phyloP scores from a whole-genome alignment of 2,797 vertebrate species.

The Zenarchopterus dispar region DNA sequence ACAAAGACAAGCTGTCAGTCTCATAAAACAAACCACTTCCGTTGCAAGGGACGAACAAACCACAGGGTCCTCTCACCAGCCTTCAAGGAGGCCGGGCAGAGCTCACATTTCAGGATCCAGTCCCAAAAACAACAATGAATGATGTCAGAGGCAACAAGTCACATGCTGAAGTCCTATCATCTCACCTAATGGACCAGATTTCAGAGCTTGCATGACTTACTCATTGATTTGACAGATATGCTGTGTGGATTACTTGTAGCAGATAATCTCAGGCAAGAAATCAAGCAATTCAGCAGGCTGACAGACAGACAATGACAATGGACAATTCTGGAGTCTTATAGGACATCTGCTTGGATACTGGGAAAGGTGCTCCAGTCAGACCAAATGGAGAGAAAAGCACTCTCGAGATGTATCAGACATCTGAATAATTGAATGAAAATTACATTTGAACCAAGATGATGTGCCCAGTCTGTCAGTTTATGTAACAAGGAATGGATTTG shows the following conservation, averaged over 20 bases:
- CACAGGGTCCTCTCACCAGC: conserved; percentile 7
- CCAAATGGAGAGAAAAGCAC: no score
- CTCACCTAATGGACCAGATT: conserved; percentile 24
- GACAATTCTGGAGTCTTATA: no score
- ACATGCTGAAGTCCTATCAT: conserved; percentile 35
- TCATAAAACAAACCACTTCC: conserved; percentile 77
- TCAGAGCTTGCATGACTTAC: conserved; percentile 8
- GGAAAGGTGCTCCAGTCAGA: no score
- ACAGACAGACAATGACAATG: conserved; percentile 5
- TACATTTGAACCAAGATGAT: no score
- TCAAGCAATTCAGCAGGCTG: conserved; percentile 12
- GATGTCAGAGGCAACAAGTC: conserved; percentile 39
- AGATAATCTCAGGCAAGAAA: neutral
- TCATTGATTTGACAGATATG: conserved; percentile 3
- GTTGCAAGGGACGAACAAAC: conserved; percentile 63
- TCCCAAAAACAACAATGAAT: conserved; percentile 42
- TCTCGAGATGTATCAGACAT: no score
- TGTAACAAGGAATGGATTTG: no score
- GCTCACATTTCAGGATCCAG: conserved; percentile 62
- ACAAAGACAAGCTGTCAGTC: conserved; percentile 74
- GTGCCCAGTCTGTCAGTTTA: no score
- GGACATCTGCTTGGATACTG: no score
- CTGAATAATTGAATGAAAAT: no score
- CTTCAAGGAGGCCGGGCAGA: conserved; percentile 36
- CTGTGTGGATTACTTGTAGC: conserved; percentile 23